Evolutionary conservation across 2,888 invertebrate genomes (phyloP).

Genomic region (Ectropis crepuscularia): DNA sequence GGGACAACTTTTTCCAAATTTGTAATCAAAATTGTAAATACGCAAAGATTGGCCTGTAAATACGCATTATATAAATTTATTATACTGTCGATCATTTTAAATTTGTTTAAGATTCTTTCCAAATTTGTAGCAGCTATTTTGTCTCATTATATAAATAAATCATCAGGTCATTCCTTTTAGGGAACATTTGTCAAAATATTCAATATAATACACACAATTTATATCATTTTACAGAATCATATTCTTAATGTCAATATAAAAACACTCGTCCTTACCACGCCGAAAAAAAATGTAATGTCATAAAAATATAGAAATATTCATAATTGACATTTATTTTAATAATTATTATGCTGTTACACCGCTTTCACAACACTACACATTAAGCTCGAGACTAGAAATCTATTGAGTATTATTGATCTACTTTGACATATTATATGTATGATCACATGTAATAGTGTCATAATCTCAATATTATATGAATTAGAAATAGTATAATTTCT

Average conservation of each 20-base stretch:
- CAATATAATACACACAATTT: background rate
- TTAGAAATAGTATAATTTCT: background rate
- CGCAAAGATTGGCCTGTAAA: constrained; percentile 50
- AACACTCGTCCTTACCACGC: no score
- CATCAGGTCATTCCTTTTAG: background rate
- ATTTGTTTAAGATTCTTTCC: background rate
- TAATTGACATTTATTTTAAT: constrained; percentile 5
- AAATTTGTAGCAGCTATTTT: constrained; percentile 23
- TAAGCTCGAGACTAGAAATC: background rate
- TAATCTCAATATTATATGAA: no score
- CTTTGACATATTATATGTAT: no score
- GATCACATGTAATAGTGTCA: no score
- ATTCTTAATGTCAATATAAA: no score
- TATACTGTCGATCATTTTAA: constrained; percentile 3
- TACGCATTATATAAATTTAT: constrained; percentile 32
- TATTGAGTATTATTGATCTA: no score
- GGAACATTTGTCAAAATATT: background rate
- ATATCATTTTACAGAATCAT: background rate
- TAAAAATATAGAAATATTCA: constrained; percentile 13
- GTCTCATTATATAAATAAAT: constrained; percentile 45
- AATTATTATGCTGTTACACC: constrained; percentile 19
- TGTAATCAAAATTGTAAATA: constrained; percentile 23
- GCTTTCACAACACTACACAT: constrained; percentile 29
- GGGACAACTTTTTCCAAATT: constrained; percentile 37
- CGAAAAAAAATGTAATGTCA: background rate